Conservation (phyloP, 2,888 invertebrate species). For the Caenorhabditis panamensis region DNA sequence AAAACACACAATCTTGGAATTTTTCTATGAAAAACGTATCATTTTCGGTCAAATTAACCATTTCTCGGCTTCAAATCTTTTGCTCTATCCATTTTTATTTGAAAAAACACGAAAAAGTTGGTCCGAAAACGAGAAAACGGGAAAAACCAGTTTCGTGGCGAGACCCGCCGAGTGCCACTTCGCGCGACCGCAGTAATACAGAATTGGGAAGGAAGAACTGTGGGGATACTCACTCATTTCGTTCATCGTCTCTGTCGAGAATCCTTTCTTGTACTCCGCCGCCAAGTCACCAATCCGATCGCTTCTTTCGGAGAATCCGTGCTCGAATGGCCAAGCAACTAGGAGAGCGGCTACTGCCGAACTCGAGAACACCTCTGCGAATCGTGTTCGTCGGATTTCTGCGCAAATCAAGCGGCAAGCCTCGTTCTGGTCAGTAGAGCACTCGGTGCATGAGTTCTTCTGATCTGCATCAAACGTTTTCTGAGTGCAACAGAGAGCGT, state of each 20-base stretch:
- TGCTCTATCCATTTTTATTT: no score
- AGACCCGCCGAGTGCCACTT: no score
- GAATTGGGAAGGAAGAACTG: no score
- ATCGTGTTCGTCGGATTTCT: conserved; percentile 62
- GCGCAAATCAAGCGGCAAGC: conserved; percentile 62
- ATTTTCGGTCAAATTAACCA: no score
- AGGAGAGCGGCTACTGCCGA: conserved; percentile 70
- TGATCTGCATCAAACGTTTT: conserved; percentile 66
- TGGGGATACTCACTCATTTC: conserved; percentile 67
- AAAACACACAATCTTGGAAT: no score
- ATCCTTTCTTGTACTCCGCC: conserved; percentile 47
- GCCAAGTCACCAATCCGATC: conserved; percentile 55
- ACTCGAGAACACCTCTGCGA: conserved; percentile 62
- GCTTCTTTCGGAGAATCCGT: conserved; percentile 58
- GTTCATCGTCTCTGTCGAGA: conserved; percentile 67
- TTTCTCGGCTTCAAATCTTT: no score
- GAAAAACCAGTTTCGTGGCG: no score
- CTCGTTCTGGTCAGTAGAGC: conserved; percentile 56
- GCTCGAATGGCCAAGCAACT: conserved; percentile 71
- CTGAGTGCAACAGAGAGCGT: conserved; percentile 68
- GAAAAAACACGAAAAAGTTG: no score
- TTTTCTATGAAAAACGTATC: no score
- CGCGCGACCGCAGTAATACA: no score
- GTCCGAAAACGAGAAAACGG: no score
- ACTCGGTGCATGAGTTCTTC: conserved; percentile 44